These are phyloP conservation scores for Sciurus niger DNA, from an alignment of 2,113 vertebrate species.

Conservation along the genomic window DNA sequence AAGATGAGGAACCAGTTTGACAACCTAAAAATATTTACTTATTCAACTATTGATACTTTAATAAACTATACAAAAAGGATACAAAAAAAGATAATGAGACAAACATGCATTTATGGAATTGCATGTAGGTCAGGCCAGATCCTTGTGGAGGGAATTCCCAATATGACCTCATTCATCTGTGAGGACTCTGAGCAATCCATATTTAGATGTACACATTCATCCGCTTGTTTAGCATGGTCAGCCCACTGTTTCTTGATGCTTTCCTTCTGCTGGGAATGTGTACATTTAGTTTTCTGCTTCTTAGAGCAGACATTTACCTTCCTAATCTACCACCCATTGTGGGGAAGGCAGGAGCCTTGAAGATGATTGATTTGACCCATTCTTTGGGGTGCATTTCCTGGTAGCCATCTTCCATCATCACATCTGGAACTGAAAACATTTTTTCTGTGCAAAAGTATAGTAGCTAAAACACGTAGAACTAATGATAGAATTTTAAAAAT, in stretches of 20 bases:
- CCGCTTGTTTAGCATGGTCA: slow-evolving; percentile 70
- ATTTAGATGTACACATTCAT: slow-evolving; percentile 83
- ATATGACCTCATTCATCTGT: slow-evolving; percentile 93
- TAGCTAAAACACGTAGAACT: neutral
- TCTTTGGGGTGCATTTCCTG: slow-evolving; percentile 93
- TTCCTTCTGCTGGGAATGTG: slow-evolving; percentile 79
- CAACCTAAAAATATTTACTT: slow-evolving; percentile 88
- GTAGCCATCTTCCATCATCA: slow-evolving; percentile 87
- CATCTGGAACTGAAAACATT: neutral
- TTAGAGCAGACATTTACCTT: slow-evolving; percentile 97
- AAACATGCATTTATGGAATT: slow-evolving; percentile 88
- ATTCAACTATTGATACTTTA: slow-evolving; percentile 87
- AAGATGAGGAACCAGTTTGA: slow-evolving; percentile 79
- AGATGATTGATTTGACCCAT: slow-evolving; percentile 96
- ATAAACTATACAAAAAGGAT: slow-evolving; percentile 88
- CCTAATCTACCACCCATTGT: slow-evolving; percentile 92
- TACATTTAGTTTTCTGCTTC: slow-evolving; percentile 91
- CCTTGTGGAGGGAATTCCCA: slow-evolving; percentile 95
- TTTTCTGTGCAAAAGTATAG: neutral
- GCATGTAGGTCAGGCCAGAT: slow-evolving; percentile 92
- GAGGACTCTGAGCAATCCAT: slow-evolving; percentile 90
- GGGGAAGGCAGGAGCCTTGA: slow-evolving; percentile 90
- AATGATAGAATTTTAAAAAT: neutral
- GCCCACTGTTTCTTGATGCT: slow-evolving; percentile 69
- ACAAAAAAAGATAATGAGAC: slow-evolving; percentile 73